Percentiles rank a stretch among this genome's conserved stretches.
phyloP scores from a whole-genome alignment of 2,888 invertebrate genomes.

The Agonum fuliginosum region DNA sequence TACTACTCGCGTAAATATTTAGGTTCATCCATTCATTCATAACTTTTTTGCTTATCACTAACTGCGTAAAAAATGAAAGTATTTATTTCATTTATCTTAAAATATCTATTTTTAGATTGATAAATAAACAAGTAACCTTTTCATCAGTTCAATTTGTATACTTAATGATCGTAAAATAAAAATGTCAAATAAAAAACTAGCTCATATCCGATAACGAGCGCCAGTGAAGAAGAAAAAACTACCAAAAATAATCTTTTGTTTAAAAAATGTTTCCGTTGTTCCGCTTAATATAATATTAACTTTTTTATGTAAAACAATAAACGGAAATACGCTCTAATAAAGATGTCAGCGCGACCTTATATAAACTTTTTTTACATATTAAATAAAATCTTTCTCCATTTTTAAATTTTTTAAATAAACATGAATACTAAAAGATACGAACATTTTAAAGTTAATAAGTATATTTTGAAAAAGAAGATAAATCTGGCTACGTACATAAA shows the following conservation, averaged over 20 bases:
- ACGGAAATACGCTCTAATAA: slow-evolving; percentile 22
- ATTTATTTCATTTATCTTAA: slow-evolving; percentile 3
- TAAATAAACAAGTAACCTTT: slow-evolving; percentile 15
- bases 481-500: too few relatives aligned
- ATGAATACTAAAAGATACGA: too few relatives aligned
- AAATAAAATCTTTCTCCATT: too few relatives aligned
- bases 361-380: slow-evolving; percentile 7
- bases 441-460: too few relatives aligned
- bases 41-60: neutral
- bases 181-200: slow-evolving; percentile 19
- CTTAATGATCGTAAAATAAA: neutral
- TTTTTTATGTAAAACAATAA: slow-evolving; percentile 1
- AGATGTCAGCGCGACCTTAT: neutral
- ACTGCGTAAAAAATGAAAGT: neutral
- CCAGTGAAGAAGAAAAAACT: neutral
- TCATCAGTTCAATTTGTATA: neutral
- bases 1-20: neutral
- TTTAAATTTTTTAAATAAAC: too few relatives aligned
- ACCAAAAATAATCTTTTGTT: neutral
- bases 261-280: slow-evolving; percentile 11
- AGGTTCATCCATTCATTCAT: slow-evolving; percentile 15
- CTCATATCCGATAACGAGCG: neutral
- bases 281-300: neutral
- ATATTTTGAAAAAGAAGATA: too few relatives aligned
- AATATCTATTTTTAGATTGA: slow-evolving; percentile 25